Base-by-base conservation (phyloP, 1,140 invertebrate genomes). In the Armadillidium nasatum region DNA sequence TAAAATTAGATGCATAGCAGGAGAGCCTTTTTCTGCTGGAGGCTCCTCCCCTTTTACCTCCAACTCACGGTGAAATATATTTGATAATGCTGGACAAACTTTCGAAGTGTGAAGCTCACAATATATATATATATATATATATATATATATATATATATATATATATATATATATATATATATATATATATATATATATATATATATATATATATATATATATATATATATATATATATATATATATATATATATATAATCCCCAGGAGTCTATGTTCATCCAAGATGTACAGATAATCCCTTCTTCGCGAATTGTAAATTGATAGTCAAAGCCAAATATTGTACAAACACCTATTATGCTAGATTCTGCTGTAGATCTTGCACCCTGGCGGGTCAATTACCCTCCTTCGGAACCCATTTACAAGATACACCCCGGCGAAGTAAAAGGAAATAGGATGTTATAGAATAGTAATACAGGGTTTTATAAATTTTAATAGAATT, bases 301-400 rank as follows among this genome's bases (percentile, higher is more conserved):
- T 44, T 74, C 70, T 72, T 44, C 43, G 50, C 71, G 7, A 75
- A 71, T 69, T 74, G 74, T 43, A 45, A 74, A 15, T 86, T 96
- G 44, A 95, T 97, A 75, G 93, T 96, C 0, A 85, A 88, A 81
- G 93, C 89, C 13, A 88, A 88, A 43, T 94, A 92, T 83, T 97
- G 95, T 84, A 87, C 87, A 10, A 94, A 97, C 84, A 87, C 89
- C 79, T 95, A 94, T 84, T 97, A 97, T 84, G 91, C 91, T n/a
- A 88, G 89, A 83, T 97, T 95, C 89, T 97, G 95, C 84, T 97
- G 95, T 85, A 88, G 90, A 83, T 95, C 93, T 0, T 97, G 94
- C 83, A 92, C 93, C 46, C 86, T 91, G 84, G 93, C 93, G 1
- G 93, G 93, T 2, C 91, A 93, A 81, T 83, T 93, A 10, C 86